phyloP scores from a whole-genome alignment of 30 jellyfish, hydroid and myxozoan species.

The Catostylus mosaicus region DNA sequence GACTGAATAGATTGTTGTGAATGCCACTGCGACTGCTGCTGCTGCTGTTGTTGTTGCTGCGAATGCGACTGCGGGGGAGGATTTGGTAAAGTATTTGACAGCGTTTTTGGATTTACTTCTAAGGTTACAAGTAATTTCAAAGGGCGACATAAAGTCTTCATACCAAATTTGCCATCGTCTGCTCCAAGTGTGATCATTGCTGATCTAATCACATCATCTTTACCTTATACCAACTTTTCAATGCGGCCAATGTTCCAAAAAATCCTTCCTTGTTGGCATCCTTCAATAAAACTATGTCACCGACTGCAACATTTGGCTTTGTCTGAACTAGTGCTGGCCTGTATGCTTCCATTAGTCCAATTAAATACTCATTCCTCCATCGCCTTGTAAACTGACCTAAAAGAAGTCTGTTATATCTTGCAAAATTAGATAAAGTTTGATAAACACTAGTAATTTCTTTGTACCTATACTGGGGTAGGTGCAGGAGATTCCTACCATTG shows the following conservation, averaged over 20 bases:
- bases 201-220: slow-evolving; percentile 15
- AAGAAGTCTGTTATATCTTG: slow-evolving; percentile 3
- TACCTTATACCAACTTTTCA: slow-evolving; percentile 11
- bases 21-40: too few relatives aligned
- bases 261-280: not conserved
- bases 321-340: not conserved
- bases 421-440: slow-evolving; percentile 37
- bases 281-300: slow-evolving; percentile 22
- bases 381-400: slow-evolving; percentile 40
- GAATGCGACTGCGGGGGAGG: too few relatives aligned
- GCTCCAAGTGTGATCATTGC: slow-evolving; percentile 1
- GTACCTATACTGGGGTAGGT: too few relatives aligned
- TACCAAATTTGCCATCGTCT: slow-evolving; percentile 25
- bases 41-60: too few relatives aligned
- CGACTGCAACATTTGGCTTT: slow-evolving; percentile 1
- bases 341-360: slow-evolving; percentile 18
- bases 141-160: slow-evolving; percentile 14
- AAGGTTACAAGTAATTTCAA: slow-evolving; percentile 25
- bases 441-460: slow-evolving; percentile 22
- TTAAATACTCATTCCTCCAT: slow-evolving; percentile 6
- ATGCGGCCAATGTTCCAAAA: slow-evolving; percentile 17
- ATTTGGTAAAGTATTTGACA: too few relatives aligned
- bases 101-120: slow-evolving; percentile 14
- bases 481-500: too few relatives aligned
- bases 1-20: too few relatives aligned